Conservation (phyloP, 2,797 vertebrate genomes). For the Onychomys torridus region DNA sequence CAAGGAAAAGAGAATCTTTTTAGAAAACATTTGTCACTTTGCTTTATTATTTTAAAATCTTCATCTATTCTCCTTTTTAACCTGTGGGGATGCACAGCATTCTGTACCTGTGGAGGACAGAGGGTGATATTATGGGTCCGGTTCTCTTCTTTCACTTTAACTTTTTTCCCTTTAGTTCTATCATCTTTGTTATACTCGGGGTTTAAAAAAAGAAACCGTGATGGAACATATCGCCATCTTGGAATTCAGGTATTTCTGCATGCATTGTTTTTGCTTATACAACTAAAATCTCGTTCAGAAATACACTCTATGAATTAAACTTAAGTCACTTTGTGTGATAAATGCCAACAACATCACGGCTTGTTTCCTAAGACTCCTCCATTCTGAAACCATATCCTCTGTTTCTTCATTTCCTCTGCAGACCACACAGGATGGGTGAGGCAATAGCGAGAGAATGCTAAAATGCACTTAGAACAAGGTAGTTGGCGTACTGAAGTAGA, state of each 20-base stretch:
- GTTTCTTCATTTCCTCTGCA: slow-evolving; percentile 59
- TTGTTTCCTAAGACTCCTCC: slow-evolving; percentile 60
- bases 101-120: neutral
- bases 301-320: neutral
- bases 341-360: neutral
- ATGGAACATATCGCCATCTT: neutral
- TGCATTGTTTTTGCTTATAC: neutral
- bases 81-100: neutral
- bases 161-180: neutral
- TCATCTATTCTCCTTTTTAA: neutral
- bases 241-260: neutral
- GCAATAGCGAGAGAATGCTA: slow-evolving; percentile 40
- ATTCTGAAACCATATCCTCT: slow-evolving; percentile 57
- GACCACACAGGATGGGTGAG: slow-evolving; percentile 63
- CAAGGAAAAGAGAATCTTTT: neutral
- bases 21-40: neutral
- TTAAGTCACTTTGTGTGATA: neutral
- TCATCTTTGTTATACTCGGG: neutral
- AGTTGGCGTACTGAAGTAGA: neutral
- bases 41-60: neutral
- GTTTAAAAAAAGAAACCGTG: neutral
- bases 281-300: slow-evolving; percentile 17
- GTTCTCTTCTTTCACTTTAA: neutral
- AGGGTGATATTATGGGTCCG: too few relatives aligned
- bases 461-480: neutral